These are phyloP conservation scores for Hesperophylax magnus DNA, from an alignment of 1,140 invertebrate species.

Conservation along the genomic window DNA sequence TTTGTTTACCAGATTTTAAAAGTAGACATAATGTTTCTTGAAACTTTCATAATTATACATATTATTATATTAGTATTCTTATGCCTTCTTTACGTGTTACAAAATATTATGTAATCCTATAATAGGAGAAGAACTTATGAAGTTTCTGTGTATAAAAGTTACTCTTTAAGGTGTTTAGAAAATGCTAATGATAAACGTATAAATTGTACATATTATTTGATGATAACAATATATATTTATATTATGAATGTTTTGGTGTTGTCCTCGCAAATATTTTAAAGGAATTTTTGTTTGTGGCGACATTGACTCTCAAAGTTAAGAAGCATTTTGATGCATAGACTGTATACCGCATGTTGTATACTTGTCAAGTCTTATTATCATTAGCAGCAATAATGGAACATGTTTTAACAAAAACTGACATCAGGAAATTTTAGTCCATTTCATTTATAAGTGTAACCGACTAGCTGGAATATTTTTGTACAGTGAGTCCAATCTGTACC, in stretches of 20 bases:
- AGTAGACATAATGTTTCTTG: neutral
- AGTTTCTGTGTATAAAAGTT: constrained; percentile 35
- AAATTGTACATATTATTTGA: constrained; percentile 35
- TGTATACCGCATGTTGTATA: constrained; percentile 30
- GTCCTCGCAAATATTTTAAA: constrained; percentile 25
- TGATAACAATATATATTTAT: neutral
- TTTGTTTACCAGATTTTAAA: constrained; percentile 2
- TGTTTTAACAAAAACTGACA: neutral
- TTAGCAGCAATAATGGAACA: constrained; percentile 35
- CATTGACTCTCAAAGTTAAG: constrained; percentile 9
- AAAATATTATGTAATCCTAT: constrained; percentile 29
- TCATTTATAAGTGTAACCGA: too few relatives aligned
- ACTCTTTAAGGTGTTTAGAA: constrained; percentile 37
- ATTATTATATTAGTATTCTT: constrained; percentile 32
- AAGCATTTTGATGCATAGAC: neutral
- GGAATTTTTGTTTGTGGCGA: constrained; percentile 6
- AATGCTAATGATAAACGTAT: constrained; percentile 34
- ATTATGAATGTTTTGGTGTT: constrained; percentile 41
- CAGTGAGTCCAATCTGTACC: too few relatives aligned
- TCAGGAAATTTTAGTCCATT: too few relatives aligned
- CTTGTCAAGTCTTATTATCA: constrained; percentile 14
- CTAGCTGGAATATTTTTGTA: too few relatives aligned
- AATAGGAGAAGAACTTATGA: constrained; percentile 36
- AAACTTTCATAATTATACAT: constrained; percentile 7
- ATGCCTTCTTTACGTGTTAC: constrained; percentile 34